These are phyloP conservation scores for Danio tinwini DNA, from an alignment of 2,797 vertebrate genomes.

Conservation along the genomic window DNA sequence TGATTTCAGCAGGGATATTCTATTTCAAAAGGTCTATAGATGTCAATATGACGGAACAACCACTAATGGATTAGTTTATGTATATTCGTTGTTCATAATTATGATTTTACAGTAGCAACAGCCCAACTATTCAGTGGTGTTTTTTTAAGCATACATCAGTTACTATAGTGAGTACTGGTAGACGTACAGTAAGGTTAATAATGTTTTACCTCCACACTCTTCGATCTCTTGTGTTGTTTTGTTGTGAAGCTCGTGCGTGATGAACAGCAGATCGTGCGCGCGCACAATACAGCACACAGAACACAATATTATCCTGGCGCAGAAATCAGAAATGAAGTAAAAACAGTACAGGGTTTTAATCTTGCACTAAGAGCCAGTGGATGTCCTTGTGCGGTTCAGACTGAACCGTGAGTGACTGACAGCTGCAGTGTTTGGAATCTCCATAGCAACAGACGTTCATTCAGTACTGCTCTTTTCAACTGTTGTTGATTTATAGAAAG, in stretches of 20 bases:
- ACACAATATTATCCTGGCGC: background rate
- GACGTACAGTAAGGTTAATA: too few relatives aligned
- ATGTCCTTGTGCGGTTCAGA: background rate
- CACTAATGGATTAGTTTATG: background rate
- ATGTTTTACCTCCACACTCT: conserved; percentile 6
- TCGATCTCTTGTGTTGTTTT: background rate
- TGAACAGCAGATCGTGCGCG: background rate
- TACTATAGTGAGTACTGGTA: conserved; percentile 7
- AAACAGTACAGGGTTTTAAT: too few relatives aligned
- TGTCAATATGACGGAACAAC: too few relatives aligned
- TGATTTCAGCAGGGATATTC: too few relatives aligned
- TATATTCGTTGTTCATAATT: background rate
- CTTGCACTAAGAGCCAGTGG: too few relatives aligned
- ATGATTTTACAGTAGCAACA: background rate
- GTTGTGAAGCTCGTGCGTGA: background rate
- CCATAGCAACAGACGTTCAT: conserved; percentile 4
- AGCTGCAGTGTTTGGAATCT: conserved; percentile 7
- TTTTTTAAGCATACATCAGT: background rate
- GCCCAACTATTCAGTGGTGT: too few relatives aligned
- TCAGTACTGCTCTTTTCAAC: background rate
- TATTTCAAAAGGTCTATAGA: too few relatives aligned
- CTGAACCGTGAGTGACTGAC: background rate
- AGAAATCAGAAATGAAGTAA: background rate
- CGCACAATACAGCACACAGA: background rate
- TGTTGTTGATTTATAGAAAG: background rate